Evolutionary conservation across 2,113 vertebrate genomes (phyloP).

Genomic region (Sus scrofa): T2T-Sscrofa CM000814.6:121338001-121338500

Average conservation of each 20-base stretch:
- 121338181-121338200: neutral
- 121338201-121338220: neutral
- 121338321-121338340: neutral
- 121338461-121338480: neutral
- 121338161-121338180: neutral
- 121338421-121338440: neutral
- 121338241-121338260: neutral
- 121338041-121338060: neutral
- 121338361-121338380: neutral
- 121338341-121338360: neutral
- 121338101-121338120: neutral
- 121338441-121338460: neutral
- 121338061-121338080: neutral
- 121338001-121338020: neutral
- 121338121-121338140: neutral
- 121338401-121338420: neutral
- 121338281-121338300: neutral
- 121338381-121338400: too few species aligned
- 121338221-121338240: neutral
- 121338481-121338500: slow-evolving; percentile 45
- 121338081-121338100: neutral
- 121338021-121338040: neutral
- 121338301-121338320: neutral
- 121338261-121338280: slow-evolving; percentile 1
- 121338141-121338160: neutral